Percentiles rank a stretch among this genome's conserved stretches.
phyloP scores from a whole-genome alignment of 2,888 invertebrate genomes.

The Oxycera nigricornis region DNA sequence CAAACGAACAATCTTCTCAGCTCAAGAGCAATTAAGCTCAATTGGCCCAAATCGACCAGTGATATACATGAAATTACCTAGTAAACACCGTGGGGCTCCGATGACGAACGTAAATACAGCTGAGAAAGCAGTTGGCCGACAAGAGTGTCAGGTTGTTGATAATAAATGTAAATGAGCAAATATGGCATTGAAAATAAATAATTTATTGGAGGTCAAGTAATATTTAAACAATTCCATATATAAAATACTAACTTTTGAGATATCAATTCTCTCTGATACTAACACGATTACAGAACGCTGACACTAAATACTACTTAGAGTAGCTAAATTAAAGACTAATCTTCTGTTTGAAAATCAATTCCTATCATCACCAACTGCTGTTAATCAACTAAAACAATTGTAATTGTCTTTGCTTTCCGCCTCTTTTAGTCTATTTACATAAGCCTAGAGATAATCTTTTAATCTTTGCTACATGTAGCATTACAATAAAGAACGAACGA shows the following conservation, averaged over 20 bases:
- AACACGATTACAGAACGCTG: not conserved
- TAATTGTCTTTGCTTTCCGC: not conserved
- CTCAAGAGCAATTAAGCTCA: not conserved
- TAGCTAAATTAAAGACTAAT: not conserved
- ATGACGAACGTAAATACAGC: not conserved
- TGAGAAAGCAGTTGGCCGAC: not conserved
- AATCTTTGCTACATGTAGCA: not conserved
- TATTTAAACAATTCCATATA: slow-evolving; percentile 13
- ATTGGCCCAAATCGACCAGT: not conserved
- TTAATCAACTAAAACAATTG: not conserved
- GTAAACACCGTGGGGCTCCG: not conserved
- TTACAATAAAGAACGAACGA: not conserved
- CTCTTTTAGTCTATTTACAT: not conserved
- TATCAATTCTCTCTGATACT: slow-evolving; percentile 2
- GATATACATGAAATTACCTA: not conserved
- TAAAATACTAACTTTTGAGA: slow-evolving; percentile 31
- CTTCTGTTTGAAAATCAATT: not conserved
- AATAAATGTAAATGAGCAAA: not conserved
- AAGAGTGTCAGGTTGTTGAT: not conserved
- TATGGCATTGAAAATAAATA: slow-evolving; percentile 23
- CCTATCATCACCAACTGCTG: not conserved
- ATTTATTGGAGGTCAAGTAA: slow-evolving; percentile 28
- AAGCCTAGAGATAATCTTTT: not conserved
- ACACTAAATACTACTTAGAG: not conserved
- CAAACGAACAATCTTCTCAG: too few relatives aligned